Evolutionary conservation across 2,113 vertebrate genomes (phyloP), one percentile per base, ranked within the genome.

Genomic region (Elephas maximus): DNA sequence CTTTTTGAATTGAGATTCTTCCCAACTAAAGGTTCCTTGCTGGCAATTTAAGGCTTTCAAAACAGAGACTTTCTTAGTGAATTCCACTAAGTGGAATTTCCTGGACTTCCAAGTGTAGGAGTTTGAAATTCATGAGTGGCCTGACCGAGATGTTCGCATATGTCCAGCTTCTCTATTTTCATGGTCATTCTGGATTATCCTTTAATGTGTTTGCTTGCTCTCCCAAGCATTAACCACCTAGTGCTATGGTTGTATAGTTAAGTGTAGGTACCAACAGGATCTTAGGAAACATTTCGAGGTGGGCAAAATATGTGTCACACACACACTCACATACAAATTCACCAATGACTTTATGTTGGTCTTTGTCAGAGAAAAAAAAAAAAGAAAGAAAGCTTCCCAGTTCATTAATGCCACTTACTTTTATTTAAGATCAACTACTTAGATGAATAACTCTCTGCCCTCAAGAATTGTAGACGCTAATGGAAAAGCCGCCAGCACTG

Each of bases 1-100:
- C 85, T 69, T 91, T 94, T 95, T 84, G 80, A 79, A 94, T 85
- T 93, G 87, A 92, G 80, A 88, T 81, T 96, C 76, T 88, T 97
- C 90, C 44, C 30, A 94, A 94, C 62, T 67, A 82, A 96, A 74
- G 71, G 51, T 97, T 91, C 91, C 87, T 96, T 94, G 95, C 91
- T 93, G 37, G 33, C 62, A 94, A 81, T 91, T 91, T 90, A 88
- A 87, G n/a, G 33, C 15, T 51, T 69, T 45, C 79, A 97, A 51
- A 51, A 76, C 26, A 83, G 18, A 94, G 57, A 74, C 1, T 37
- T 78, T 89, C 60, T 83, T 86, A 78, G 67, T 76, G 62, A 94
- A 84, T 91, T 96, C 57, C 24, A 77, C 17, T 94, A 44, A 74
- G 12, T 94, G 28, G 44, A 74, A 51, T 94, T 91, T 77, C 33